Evolutionary conservation across 2,888 invertebrate species (phyloP).

Genomic region (Coleophora flavipennella): DNA sequence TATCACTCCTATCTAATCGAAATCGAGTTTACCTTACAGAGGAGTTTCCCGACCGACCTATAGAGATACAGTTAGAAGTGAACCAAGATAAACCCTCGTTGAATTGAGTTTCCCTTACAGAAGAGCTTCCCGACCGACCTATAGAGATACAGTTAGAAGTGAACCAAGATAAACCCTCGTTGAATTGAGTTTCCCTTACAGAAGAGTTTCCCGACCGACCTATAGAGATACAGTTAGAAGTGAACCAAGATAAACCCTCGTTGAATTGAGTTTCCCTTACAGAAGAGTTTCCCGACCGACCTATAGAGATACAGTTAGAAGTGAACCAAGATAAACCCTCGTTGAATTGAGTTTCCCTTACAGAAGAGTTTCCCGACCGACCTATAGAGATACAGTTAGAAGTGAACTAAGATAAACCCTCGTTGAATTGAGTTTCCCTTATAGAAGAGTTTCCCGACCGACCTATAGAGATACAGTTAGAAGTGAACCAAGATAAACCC

Average conservation of each 20-base stretch:
- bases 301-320: slow-evolving; percentile 46
- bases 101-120: slow-evolving; percentile 22
- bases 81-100: slow-evolving; percentile 10
- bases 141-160: slow-evolving; percentile 47
- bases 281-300: slow-evolving; percentile 45
- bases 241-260: slow-evolving; percentile 16
- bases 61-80: slow-evolving; percentile 47
- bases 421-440: too few relatives aligned
- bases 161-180: slow-evolving; percentile 9
- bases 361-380: too few relatives aligned
- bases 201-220: slow-evolving; percentile 42
- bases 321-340: slow-evolving; percentile 16
- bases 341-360: too few relatives aligned
- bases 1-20: too few relatives aligned
- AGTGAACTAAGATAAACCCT: too few relatives aligned
- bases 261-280: slow-evolving; percentile 10
- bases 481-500: too few relatives aligned
- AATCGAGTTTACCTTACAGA: slow-evolving; percentile 22
- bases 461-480: too few relatives aligned
- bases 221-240: slow-evolving; percentile 45
- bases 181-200: slow-evolving; percentile 17
- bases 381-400: too few relatives aligned
- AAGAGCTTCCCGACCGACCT: slow-evolving; percentile 38
- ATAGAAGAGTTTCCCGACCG: too few relatives aligned
- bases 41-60: slow-evolving; percentile 39